Conservation (phyloP, 2,797 vertebrate species). For the Paramormyrops hopkinsi region DNA sequence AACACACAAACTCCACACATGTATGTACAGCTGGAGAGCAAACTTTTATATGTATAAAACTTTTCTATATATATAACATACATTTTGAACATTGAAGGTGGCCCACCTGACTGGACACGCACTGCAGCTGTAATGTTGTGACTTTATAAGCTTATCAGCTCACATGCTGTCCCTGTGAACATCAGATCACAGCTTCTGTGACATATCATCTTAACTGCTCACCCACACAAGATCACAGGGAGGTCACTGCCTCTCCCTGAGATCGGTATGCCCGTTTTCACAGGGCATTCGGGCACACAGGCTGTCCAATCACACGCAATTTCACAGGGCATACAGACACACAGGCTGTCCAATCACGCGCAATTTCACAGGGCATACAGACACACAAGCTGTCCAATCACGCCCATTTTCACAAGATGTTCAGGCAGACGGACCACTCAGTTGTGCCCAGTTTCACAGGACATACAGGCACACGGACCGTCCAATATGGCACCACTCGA, state of each 20-base stretch:
- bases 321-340: not conserved
- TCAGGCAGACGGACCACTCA: not conserved
- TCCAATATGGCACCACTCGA: not conserved
- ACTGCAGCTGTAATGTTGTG: not conserved
- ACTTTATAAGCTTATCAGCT: not conserved
- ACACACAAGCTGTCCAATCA: not conserved
- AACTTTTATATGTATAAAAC: not conserved
- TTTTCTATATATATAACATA: not conserved
- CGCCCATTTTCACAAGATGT: not conserved
- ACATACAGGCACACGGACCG: not conserved
- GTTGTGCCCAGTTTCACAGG: not conserved
- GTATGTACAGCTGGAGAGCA: not conserved
- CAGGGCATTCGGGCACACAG: not conserved
- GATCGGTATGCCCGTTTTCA: not conserved
- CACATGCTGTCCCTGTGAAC: not conserved
- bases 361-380: not conserved
- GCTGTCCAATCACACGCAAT: too few relatives aligned
- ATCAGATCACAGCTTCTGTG: not conserved
- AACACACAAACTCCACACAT: not conserved
- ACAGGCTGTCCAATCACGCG: not conserved
- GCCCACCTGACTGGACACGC: not conserved
- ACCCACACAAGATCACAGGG: not conserved
- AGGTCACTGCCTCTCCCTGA: not conserved
- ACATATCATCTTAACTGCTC: not conserved
- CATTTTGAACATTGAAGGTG: not conserved